These are phyloP conservation scores for Sebastes miniatus DNA, from an alignment of 2,797 vertebrate species.

Conservation along the genomic window DNA sequence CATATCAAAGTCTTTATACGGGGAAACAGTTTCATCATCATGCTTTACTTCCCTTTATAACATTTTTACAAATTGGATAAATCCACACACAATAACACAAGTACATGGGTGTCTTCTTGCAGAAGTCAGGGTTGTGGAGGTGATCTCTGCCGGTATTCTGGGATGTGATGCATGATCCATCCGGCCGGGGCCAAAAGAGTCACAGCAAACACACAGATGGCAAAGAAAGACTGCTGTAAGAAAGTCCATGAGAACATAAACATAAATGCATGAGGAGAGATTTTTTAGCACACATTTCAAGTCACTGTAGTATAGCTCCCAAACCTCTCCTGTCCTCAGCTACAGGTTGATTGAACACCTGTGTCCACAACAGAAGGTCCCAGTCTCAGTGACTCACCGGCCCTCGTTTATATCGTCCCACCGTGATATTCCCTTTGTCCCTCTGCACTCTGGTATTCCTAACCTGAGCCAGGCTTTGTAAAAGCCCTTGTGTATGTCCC, in stretches of 20 bases:
- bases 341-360: slow-evolving; percentile 20
- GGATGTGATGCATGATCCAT: slow-evolving; percentile 84
- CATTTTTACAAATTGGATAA: neutral
- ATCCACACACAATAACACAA: neutral
- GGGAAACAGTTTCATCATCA: neutral
- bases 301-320: neutral
- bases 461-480: slow-evolving; percentile 44
- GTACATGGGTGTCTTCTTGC: neutral
- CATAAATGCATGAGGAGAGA: neutral
- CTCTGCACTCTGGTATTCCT: slow-evolving; percentile 53
- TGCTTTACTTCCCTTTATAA: neutral
- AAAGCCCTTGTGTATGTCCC: slow-evolving; percentile 58
- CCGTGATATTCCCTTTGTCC: slow-evolving; percentile 44
- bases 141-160: slow-evolving; percentile 73
- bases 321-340: slow-evolving; percentile 1
- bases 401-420: slow-evolving; percentile 26
- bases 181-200: slow-evolving; percentile 82
- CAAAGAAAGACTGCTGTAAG: slow-evolving; percentile 81
- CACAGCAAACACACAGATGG: slow-evolving; percentile 78
- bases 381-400: slow-evolving; percentile 37
- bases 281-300: neutral
- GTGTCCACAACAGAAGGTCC: slow-evolving; percentile 21
- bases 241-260: slow-evolving; percentile 29
- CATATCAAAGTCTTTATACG: slow-evolving; percentile 23
- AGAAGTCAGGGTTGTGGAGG: slow-evolving; percentile 48